Evolutionary conservation across 2,888 invertebrate genomes (phyloP).

Genomic region (Lumbricus terrestris): DNA sequence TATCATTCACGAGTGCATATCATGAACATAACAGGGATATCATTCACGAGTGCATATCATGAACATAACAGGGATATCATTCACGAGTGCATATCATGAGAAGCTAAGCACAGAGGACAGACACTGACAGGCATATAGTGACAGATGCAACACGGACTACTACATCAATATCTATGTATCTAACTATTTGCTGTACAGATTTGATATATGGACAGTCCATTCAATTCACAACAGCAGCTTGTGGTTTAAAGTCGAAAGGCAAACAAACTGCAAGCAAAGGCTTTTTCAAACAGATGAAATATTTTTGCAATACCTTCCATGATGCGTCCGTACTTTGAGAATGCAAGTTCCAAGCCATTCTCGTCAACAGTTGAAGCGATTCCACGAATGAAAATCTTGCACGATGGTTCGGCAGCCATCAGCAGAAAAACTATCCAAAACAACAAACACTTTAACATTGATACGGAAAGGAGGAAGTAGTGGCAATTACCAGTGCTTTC

Average conservation of each 20-base stretch:
- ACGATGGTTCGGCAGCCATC: neutral
- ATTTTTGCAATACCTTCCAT: neutral
- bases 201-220: neutral
- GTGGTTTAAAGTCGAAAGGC: neutral
- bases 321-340: neutral
- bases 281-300: neutral
- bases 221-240: neutral
- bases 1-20: too few relatives aligned
- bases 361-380: neutral
- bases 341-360: constrained; percentile 3
- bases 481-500: neutral
- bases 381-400: neutral
- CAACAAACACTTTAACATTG: neutral
- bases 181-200: neutral
- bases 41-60: too few relatives aligned
- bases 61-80: neutral
- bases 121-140: neutral
- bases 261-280: neutral
- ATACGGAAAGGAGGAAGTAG: neutral
- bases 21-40: too few relatives aligned
- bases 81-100: too few relatives aligned
- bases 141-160: too few relatives aligned
- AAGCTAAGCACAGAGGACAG: too few relatives aligned
- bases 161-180: too few relatives aligned
- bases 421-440: neutral